Conservation (phyloP, 1,140 invertebrate species). For the Trachymyrmex cornetzi region DNA sequence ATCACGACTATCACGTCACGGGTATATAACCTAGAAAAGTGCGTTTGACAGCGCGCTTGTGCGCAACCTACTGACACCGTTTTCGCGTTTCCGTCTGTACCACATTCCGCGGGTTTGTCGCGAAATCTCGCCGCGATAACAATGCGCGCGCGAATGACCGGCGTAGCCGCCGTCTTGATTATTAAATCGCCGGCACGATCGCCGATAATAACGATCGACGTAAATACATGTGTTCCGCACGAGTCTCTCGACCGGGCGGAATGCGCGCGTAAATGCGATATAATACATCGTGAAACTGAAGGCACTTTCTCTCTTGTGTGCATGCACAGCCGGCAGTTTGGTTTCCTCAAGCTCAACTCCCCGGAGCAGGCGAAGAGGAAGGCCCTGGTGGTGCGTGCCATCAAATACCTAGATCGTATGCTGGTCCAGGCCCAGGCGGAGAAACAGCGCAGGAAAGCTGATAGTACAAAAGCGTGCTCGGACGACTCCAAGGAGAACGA, state of each 20-base stretch:
- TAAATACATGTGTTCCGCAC: no score
- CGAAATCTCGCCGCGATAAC: background rate
- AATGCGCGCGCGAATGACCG: background rate
- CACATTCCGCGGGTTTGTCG: conserved; percentile 1
- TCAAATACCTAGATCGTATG: conserved; percentile 94
- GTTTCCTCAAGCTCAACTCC: conserved; percentile 92
- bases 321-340: conserved; percentile 93
- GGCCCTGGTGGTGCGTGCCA: conserved; percentile 92
- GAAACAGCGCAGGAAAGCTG: conserved; percentile 85
- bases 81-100: conserved; percentile 45
- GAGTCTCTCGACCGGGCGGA: background rate
- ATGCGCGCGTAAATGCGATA: background rate
- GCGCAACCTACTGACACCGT: conserved; percentile 81
- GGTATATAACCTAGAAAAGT: conserved; percentile 70
- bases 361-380: conserved; percentile 93
- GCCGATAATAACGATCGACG: background rate
- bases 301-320: background rate
- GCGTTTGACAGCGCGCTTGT: conserved; percentile 73
- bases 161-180: background rate
- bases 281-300: background rate
- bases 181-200: background rate
- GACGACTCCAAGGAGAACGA: conserved; percentile 86
- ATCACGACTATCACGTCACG: background rate
- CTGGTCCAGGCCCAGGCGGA: conserved; percentile 91
- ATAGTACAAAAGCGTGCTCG: conserved; percentile 86